These are phyloP conservation scores for Ophonus ardosiacus DNA, from an alignment of 2,888 invertebrate species.

Conservation along the genomic window DNA sequence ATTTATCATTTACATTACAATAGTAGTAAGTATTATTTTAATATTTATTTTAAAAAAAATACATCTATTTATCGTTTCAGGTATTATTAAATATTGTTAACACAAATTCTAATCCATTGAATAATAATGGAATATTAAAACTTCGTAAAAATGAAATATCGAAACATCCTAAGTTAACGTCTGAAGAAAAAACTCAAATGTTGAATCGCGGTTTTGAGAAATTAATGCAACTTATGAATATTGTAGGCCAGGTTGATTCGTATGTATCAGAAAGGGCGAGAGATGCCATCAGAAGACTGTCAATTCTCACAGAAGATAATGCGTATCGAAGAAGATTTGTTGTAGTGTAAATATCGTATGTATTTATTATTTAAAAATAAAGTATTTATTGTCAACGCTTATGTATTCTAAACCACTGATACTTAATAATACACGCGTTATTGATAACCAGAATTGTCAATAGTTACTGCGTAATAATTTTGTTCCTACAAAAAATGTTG, in stretches of 20 bases:
- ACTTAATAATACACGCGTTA: too few relatives aligned
- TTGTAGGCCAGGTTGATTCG: constrained; percentile 77
- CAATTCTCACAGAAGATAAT: constrained; percentile 74
- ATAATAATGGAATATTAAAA: constrained; percentile 14
- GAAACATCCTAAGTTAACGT: constrained; percentile 8
- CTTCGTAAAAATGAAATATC: constrained; percentile 9
- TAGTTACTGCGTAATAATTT: too few relatives aligned
- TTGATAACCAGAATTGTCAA: too few relatives aligned
- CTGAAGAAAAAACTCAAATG: constrained; percentile 72
- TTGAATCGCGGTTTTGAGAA: constrained; percentile 76
- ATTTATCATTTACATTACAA: background rate
- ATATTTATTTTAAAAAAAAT: constrained; percentile 1
- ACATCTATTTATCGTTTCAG: background rate
- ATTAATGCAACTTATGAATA: constrained; percentile 76
- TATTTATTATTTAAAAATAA: background rate
- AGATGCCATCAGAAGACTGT: constrained; percentile 74
- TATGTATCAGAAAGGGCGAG: constrained; percentile 76
- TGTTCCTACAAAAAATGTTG: too few relatives aligned
- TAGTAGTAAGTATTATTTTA: constrained; percentile 18
- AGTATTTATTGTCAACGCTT: background rate
- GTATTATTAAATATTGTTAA: background rate
- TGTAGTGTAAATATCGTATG: background rate
- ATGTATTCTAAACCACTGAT: too few relatives aligned
- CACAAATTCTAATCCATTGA: background rate
- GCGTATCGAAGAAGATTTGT: background rate